Conservation (phyloP, 92 coral and sea anemone genomes). For the Pocillopora meandrina region DNA sequence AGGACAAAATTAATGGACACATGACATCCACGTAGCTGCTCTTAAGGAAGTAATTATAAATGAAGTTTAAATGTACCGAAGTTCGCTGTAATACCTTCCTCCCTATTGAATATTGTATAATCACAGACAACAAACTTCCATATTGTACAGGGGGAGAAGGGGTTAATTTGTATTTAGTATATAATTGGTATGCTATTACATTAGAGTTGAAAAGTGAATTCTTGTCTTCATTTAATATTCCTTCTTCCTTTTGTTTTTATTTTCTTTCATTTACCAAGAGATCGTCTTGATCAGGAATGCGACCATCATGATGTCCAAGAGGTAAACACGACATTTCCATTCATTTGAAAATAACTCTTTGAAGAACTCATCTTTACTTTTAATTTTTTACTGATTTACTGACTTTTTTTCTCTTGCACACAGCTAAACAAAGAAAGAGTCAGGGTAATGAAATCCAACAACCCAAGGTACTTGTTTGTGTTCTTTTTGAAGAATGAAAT, state of each 20-base stretch:
- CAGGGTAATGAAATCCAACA: slow-evolving; percentile 71
- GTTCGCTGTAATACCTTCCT: too few relatives aligned
- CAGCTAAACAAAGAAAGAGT: slow-evolving; percentile 64
- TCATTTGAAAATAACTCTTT: not conserved
- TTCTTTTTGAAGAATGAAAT: not conserved
- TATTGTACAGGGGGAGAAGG: too few relatives aligned
- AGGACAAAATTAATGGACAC: too few relatives aligned
- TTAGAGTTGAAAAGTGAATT: not conserved
- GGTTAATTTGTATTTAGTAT: too few relatives aligned
- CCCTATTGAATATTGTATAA: too few relatives aligned
- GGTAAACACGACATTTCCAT: slow-evolving; percentile 18
- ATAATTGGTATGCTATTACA: too few relatives aligned
- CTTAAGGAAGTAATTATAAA: too few relatives aligned
- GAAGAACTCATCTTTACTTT: not conserved
- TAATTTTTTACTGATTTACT: not conserved
- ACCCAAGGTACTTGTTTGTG: slow-evolving; percentile 71
- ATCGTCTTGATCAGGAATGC: slow-evolving; percentile 48
- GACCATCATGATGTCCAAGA: slow-evolving; percentile 47
- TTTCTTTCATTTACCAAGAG: slow-evolving; percentile 14
- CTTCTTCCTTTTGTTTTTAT: not conserved
- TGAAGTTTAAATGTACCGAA: too few relatives aligned
- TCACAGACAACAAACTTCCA: too few relatives aligned
- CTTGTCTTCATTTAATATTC: not conserved
- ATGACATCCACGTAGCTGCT: too few relatives aligned
- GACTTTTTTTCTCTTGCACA: not conserved